These are phyloP conservation scores for Rotaria sp. DNA, from an alignment of 2,888 invertebrate genomes.

Conservation along the genomic window DNA sequence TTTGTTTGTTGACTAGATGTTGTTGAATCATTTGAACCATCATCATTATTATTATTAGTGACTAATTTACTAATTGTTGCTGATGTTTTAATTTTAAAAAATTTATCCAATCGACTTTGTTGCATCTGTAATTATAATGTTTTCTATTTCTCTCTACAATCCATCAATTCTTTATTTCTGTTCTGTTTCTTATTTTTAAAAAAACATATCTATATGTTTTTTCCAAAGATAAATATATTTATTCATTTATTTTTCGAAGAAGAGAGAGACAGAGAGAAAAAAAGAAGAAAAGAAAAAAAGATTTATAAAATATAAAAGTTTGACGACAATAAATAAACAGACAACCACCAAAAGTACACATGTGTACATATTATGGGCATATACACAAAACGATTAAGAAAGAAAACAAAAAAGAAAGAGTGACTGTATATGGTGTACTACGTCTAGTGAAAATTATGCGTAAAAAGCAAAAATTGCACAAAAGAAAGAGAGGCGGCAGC, in stretches of 20 bases:
- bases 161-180: neutral
- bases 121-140: neutral
- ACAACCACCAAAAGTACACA: slow-evolving; percentile 17
- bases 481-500: neutral
- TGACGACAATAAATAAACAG: slow-evolving; percentile 4
- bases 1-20: neutral
- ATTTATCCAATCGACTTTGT: slow-evolving; percentile 26
- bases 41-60: neutral
- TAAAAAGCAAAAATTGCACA: neutral
- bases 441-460: slow-evolving; percentile 14
- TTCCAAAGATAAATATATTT: slow-evolving; percentile 12
- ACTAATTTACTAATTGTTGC: neutral
- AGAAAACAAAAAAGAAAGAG: neutral
- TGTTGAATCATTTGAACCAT: neutral
- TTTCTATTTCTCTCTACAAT: neutral
- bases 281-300: neutral
- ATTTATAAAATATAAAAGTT: slow-evolving; percentile 15
- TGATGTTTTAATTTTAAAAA: slow-evolving; percentile 12
- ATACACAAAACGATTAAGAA: neutral
- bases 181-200: neutral
- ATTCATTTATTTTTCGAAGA: neutral
- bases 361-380: slow-evolving; percentile 8
- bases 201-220: neutral
- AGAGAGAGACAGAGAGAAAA: neutral
- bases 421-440: neutral